Evolutionary conservation across 1,140 invertebrate genomes (phyloP).

Genomic region (Brachionus koreanus): DNA sequence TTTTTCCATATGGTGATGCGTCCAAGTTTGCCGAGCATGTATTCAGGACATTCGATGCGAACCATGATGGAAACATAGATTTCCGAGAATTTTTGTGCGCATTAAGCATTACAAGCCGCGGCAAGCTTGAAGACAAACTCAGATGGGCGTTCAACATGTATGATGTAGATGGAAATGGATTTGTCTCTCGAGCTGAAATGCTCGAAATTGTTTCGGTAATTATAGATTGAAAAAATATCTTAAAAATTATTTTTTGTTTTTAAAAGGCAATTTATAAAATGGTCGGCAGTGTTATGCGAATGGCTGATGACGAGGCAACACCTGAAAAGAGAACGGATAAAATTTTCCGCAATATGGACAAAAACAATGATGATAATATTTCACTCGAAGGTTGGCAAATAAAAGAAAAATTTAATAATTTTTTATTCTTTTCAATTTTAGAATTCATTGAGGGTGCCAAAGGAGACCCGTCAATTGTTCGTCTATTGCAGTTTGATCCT

Average conservation of each 20-base stretch:
- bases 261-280: constrained; percentile 94
- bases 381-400: constrained; percentile 68
- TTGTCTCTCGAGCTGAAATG: constrained; percentile 34
- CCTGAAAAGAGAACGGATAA: constrained; percentile 96
- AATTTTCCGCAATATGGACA: constrained; percentile 97
- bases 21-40: constrained; percentile 44
- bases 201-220: constrained; percentile 42
- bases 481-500: constrained; percentile 88
- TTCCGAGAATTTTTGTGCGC: constrained; percentile 58
- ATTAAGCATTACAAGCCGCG: constrained; percentile 28
- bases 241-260: constrained; percentile 48
- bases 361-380: constrained; percentile 90
- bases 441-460: constrained; percentile 98
- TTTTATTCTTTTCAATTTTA: neutral
- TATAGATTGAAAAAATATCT: neutral
- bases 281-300: constrained; percentile 99
- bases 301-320: constrained; percentile 96
- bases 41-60: constrained; percentile 44
- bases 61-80: constrained; percentile 35
- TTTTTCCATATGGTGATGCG: constrained; percentile 36
- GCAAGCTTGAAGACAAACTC: constrained; percentile 39
- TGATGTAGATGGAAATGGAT: constrained; percentile 41
- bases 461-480: constrained; percentile 93
- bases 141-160: constrained; percentile 45
- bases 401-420: neutral